phyloP scores from a whole-genome alignment of 2,888 invertebrate genomes.

The Steromphala cineraria region DNA sequence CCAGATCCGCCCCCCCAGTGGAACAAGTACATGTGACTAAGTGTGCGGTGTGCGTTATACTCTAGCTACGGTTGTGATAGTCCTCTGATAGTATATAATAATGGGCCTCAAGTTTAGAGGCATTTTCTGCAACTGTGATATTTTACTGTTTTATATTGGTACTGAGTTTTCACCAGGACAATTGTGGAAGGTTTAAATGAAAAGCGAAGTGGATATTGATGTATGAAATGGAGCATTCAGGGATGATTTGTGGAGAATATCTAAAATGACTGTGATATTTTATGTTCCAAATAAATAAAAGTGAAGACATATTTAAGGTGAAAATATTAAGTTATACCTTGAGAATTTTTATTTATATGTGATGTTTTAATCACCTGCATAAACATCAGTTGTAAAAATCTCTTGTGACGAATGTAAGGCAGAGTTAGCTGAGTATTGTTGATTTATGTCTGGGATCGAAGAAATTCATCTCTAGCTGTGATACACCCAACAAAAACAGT shows the following conservation, averaged over 20 bases:
- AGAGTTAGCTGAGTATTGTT: too few species aligned
- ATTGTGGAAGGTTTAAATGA: neutral
- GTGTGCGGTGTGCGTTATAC: conserved; percentile 66
- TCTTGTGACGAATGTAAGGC: too few species aligned
- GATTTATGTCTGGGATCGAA: too few species aligned
- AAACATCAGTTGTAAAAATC: too few species aligned
- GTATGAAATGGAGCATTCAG: too few species aligned
- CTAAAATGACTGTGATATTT: neutral
- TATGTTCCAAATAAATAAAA: neutral
- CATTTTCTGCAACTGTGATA: neutral
- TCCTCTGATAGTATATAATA: neutral
- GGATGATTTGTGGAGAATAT: neutral
- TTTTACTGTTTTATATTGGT: neutral
- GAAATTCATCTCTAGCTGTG: too few species aligned
- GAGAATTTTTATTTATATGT: too few species aligned
- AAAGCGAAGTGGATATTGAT: too few species aligned
- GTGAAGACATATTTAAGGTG: neutral
- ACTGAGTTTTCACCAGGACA: neutral
- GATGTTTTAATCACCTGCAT: too few species aligned
- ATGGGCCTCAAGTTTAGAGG: neutral
- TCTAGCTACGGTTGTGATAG: conserved; percentile 40
- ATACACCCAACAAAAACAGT: too few species aligned
- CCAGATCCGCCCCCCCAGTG: conserved; percentile 30
- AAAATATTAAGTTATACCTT: too few species aligned
- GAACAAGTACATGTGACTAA: conserved; percentile 63